Evolutionary conservation across 2,113 vertebrate genomes (phyloP), one percentile per base, ranked within the genome.

Genomic region (Tychaedon coryphoeus): DNA sequence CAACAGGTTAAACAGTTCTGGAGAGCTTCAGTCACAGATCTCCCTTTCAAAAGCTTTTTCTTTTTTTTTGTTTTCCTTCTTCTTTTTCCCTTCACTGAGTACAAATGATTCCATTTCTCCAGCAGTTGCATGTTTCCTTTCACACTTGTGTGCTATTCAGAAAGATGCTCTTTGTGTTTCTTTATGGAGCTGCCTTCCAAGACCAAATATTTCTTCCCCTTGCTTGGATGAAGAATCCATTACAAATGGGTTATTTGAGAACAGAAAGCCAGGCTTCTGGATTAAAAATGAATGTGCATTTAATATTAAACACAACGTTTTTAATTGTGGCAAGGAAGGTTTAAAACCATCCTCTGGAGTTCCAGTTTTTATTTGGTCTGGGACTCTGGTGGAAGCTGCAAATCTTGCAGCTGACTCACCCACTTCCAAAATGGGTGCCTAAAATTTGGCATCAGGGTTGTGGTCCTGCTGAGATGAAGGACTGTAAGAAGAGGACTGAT

Each of bases 1-100:
- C 96, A 97, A 97, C 97, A 98, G 97, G 97, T 97, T 98, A 98
- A 98, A 97, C 96, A 97, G 97, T 96, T 97, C 97, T 96, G 95
- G 95, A 97, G 97, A 43, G 60, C 94, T 90, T 90, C 97, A 98
- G 97, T 97, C 98, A 98, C 98, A 98, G 95, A 97, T 91, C 95
- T 93, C 92, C 95, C 86, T 97, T 97, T 92, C 80, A 96, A 97
- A 97, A 93, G 61, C 80, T 81, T 80, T 90, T 64, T 45, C 62
- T 87, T 80, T 51, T 47, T 61, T 36, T 45, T 45, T 56, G 47
- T 50, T 25, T 28, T 19, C 53, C 65, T 86, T 58, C 84, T 73
- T 57, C 26, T 91, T 87, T 92, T 86, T 76, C 56, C 88, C 83
- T 90, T 92, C 79, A 56, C 79, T 58, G 83, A 95, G 94, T 89